Evolutionary conservation across 2,797 vertebrate species (phyloP), one percentile per base, ranked within the genome.

Genomic region (Argyrosomus regius): DNA sequence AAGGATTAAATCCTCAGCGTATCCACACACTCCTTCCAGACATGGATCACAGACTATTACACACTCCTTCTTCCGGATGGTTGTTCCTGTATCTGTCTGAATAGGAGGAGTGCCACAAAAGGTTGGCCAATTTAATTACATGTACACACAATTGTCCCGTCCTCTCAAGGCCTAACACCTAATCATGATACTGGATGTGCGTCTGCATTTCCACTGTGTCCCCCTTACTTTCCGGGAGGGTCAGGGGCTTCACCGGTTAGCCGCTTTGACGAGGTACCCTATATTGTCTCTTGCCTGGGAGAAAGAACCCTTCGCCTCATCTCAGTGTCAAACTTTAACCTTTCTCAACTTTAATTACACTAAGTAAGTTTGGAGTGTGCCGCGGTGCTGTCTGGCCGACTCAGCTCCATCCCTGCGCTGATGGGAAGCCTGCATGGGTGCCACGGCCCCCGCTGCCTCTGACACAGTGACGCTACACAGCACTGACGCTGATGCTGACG

Each of bases 311-410:
- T 92, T 96, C 95, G 53, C 74, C 84, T 93, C 73, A 0, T 83
- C 87, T 96, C 92, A 96, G 89, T 87, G 80, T 96, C 96, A 96
- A 93, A 93, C 89, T 92, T 89, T 96, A 96, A 96, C 96, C 96
- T 96, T 96, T 96, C 95, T 96, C 95, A 95, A 95, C 93, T 95
- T 96, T 93, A 96, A 96, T 96, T 95, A 95, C 92, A 91, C 90
- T 93, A 93, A 96, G 94, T 93, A 94, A 95, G 95, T 96, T 95
- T 82, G 92, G 95, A 94, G 93, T 90, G 91, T 90, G 93, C 92
- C 75, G 90, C 86, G 87, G 94, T 77, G 93, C 94, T 96, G 95
- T 96, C 96, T 86, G 77, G 84, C 89, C 81, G 49, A 85, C 90
- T 96, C 95, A 95, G 90, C 91, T 81, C 92, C 89, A 84, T 86